A percentile compares a stretch with the other conserved stretches of the same genome.
phyloP scores from a whole-genome alignment of 1,140 invertebrate species.

The Caenorhabditis inopinata region DNA sequence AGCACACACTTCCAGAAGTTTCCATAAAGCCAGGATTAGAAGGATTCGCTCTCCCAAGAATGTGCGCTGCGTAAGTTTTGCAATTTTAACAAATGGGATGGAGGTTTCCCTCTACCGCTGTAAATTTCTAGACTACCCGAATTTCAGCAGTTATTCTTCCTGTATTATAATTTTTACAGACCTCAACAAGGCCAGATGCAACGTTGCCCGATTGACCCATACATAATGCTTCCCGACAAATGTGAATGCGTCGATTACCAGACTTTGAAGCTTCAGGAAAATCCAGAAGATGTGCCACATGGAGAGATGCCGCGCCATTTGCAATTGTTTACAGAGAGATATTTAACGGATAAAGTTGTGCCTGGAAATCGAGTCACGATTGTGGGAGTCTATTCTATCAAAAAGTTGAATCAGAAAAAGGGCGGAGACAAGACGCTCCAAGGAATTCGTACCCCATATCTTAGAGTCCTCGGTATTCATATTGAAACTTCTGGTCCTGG shows the following conservation, averaged over 20 bases:
- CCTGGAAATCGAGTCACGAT: constrained; percentile 92
- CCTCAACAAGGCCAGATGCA: constrained; percentile 79
- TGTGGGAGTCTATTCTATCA: constrained; percentile 94
- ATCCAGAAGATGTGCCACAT: constrained; percentile 92
- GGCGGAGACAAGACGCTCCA: constrained; percentile 81
- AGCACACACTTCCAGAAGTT: constrained; percentile 83
- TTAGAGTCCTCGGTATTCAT: constrained; percentile 87
- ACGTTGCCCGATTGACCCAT: constrained; percentile 95
- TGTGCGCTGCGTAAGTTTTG: constrained; percentile 78
- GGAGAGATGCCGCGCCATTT: constrained; percentile 97
- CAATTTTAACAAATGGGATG: too few species aligned
- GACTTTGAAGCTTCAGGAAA: constrained; percentile 85
- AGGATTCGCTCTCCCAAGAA: constrained; percentile 91
- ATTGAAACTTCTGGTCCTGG: constrained; percentile 81
- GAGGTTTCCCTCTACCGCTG: too few species aligned
- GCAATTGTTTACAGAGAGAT: constrained; percentile 75
- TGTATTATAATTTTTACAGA: constrained; percentile 68
- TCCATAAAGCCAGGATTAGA: constrained; percentile 90
- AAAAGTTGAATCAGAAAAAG: constrained; percentile 74
- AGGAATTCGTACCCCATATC: constrained; percentile 87
- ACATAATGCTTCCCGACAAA: constrained; percentile 94
- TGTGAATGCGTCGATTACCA: constrained; percentile 93
- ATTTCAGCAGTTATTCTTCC: too few species aligned
- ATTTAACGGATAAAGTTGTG: constrained; percentile 89
- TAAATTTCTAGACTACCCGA: too few species aligned